Evolutionary conservation across 2,888 invertebrate species (phyloP).

Genomic region (Dioctria rufipes): DNA sequence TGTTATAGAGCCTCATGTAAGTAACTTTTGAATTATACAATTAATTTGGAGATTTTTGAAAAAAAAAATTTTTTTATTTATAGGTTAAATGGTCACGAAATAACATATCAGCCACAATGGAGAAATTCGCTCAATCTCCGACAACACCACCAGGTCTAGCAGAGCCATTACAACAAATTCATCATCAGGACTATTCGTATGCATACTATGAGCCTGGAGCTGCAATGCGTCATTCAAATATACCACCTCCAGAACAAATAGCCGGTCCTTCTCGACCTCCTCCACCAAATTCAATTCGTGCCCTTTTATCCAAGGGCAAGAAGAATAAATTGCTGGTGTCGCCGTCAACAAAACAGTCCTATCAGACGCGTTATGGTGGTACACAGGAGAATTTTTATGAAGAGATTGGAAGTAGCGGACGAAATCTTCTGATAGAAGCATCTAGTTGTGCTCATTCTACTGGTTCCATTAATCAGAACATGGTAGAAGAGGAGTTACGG

Average conservation of each 20-base stretch:
- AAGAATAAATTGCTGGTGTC: constrained; percentile 68
- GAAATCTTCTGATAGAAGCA: constrained; percentile 61
- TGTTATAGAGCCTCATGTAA: constrained; percentile 39
- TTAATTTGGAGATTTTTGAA: constrained; percentile 6
- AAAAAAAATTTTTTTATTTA: no score
- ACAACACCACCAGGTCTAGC: constrained; percentile 60
- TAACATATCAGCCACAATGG: constrained; percentile 75
- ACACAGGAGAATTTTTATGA: constrained; percentile 64
- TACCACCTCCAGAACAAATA: constrained; percentile 75
- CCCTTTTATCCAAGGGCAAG: constrained; percentile 69
- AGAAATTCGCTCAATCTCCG: constrained; percentile 72
- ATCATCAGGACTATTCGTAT: constrained; percentile 81
- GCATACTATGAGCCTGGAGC: constrained; percentile 85
- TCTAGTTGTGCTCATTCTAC: constrained; percentile 73
- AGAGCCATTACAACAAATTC: constrained; percentile 65
- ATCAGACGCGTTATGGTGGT: constrained; percentile 84
- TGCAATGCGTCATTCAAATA: constrained; percentile 76
- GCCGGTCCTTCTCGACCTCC: constrained; percentile 64
- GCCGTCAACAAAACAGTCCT: constrained; percentile 74
- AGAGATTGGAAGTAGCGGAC: constrained; percentile 62
- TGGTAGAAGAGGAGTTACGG: constrained; percentile 87
- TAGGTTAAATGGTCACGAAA: constrained; percentile 73
- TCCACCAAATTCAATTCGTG: constrained; percentile 70
- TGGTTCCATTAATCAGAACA: constrained; percentile 79
- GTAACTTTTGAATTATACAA: not conserved